phyloP scores from a whole-genome alignment of 2,797 vertebrate genomes.

The Vespertilio murinus region DNA sequence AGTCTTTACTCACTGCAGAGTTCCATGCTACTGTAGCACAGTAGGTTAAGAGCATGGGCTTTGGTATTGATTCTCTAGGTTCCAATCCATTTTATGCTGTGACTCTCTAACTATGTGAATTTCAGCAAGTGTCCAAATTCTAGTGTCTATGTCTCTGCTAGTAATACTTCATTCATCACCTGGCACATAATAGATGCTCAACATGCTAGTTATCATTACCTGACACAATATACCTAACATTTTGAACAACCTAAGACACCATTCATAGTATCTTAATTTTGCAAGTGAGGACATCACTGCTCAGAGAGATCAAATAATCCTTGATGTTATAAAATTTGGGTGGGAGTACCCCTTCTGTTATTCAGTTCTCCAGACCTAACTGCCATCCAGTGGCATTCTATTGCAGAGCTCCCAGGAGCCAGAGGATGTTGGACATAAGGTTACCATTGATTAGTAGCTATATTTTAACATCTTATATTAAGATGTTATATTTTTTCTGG shows the following conservation, averaged over 20 bases:
- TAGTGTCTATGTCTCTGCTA: background rate
- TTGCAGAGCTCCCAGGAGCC: background rate
- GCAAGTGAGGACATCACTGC: background rate
- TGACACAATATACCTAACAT: background rate
- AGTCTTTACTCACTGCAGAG: background rate
- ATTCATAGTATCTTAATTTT: background rate
- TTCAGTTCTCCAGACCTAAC: background rate
- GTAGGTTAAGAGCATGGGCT: background rate
- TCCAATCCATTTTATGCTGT: background rate
- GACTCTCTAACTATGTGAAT: background rate
- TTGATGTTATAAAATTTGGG: background rate
- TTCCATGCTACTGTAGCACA: background rate
- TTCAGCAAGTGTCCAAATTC: background rate
- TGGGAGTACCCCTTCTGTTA: background rate
- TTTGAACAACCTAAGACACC: background rate
- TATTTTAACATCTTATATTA: constrained; percentile 21
- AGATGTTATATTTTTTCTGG: background rate
- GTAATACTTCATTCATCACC: background rate
- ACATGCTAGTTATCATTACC: background rate
- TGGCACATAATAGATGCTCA: background rate
- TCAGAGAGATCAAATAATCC: background rate
- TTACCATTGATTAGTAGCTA: background rate
- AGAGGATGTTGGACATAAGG: background rate
- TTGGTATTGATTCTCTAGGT: background rate
- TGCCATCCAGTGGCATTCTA: background rate